Percentiles rank a stretch among this genome's conserved stretches.
Evolutionary conservation across 2,797 vertebrate species (phyloP).

Genomic region (Melanotaenia pygmaea): DNA sequence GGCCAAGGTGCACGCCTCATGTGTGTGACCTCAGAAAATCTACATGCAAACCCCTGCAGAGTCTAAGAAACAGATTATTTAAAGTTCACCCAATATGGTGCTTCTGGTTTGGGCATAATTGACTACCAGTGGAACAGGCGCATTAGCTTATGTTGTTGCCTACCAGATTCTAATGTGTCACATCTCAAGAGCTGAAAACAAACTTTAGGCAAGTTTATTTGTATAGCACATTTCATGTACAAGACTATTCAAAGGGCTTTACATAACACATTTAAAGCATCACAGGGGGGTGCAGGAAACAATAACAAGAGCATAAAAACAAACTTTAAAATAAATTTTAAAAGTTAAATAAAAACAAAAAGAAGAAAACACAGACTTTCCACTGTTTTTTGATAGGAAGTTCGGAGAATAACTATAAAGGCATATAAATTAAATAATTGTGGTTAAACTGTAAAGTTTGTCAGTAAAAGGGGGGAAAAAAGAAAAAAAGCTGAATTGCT

Average conservation of each 20-base stretch:
- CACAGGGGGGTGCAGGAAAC: no score
- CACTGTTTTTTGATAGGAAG: not conserved
- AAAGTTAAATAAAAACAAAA: no score
- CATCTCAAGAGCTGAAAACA: not conserved
- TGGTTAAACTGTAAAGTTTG: not conserved
- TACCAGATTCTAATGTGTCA: not conserved
- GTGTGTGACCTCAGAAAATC: not conserved
- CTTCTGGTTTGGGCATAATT: not conserved
- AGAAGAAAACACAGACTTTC: not conserved
- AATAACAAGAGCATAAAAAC: no score
- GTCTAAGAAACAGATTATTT: not conserved
- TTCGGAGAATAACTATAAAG: not conserved
- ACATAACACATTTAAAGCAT: no score
- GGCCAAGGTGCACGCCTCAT: not conserved
- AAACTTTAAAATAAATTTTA: no score
- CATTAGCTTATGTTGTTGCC: not conserved
- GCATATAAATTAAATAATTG: not conserved
- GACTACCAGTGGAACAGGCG: not conserved
- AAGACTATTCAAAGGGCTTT: no score
- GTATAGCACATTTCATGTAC: no score
- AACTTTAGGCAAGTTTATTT: not conserved
- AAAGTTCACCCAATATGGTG: not conserved
- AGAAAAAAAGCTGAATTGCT: conserved; percentile 19
- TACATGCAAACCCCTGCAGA: conserved; percentile 4
- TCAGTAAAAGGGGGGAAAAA: conserved; percentile 7